Evolutionary conservation across 2,113 vertebrate genomes (phyloP).

Genomic region (Spheniscus mendiculus): DNA sequence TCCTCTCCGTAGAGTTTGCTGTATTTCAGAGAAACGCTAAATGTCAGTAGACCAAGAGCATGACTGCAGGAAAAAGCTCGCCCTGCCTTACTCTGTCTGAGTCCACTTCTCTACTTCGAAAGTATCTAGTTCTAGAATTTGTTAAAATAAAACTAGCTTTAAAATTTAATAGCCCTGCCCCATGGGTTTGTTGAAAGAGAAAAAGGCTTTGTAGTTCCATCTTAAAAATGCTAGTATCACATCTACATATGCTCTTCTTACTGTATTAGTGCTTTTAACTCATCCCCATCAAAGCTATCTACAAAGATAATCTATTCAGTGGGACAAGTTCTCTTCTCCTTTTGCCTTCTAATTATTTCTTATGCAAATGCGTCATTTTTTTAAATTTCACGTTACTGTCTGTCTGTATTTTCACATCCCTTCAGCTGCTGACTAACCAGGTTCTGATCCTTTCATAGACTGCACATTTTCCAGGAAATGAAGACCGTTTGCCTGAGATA

Average conservation of each 20-base stretch:
- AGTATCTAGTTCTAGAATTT: not conserved
- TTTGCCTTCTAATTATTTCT: not conserved
- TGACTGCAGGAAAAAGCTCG: not conserved
- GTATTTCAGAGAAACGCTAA: not conserved
- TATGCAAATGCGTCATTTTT: not conserved
- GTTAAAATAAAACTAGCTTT: not conserved
- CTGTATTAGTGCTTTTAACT: not conserved
- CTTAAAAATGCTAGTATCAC: not conserved
- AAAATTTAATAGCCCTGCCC: not conserved
- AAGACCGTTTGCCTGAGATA: slow-evolving; percentile 20
- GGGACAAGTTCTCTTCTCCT: not conserved
- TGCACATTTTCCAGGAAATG: slow-evolving; percentile 34
- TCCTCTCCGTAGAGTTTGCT: not conserved
- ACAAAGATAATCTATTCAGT: not conserved
- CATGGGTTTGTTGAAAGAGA: not conserved
- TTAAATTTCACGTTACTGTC: not conserved
- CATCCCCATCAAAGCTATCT: not conserved
- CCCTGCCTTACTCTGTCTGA: not conserved
- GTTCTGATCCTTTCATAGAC: not conserved
- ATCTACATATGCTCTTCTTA: not conserved
- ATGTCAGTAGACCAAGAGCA: not conserved
- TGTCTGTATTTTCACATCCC: not conserved
- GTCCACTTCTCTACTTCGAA: not conserved
- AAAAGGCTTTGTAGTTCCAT: not conserved
- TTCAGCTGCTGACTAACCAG: not conserved